Evolutionary conservation across 1,140 invertebrate genomes (phyloP).

Genomic region (Adelges cooleyi): DNA sequence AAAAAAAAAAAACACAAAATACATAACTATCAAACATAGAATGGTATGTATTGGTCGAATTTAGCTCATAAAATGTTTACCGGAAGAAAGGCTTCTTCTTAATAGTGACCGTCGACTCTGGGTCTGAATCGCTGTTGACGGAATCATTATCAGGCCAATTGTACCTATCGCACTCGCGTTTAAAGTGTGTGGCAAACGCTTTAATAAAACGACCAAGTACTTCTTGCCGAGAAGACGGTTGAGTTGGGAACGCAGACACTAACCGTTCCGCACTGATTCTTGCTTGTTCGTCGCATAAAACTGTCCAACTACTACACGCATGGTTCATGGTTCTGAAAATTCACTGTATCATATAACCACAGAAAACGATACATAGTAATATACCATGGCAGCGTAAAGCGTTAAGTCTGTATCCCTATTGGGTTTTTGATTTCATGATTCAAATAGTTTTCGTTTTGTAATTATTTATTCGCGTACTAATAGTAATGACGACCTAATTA

Average conservation of each 20-base stretch:
- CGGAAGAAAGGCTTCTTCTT: conserved; percentile 59
- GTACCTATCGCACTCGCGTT: conserved; percentile 54
- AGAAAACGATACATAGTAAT: no score
- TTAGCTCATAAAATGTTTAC: conserved; percentile 51
- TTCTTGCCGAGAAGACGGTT: conserved; percentile 52
- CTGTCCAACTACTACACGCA: conserved; percentile 46
- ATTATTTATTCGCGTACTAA: no score
- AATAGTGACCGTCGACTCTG: conserved; percentile 38
- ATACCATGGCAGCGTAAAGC: no score
- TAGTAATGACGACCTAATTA: no score
- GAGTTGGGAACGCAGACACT: conserved; percentile 62
- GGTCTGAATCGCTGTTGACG: conserved; percentile 31
- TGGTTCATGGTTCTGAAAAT: not conserved
- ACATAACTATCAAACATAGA: conserved; percentile 49
- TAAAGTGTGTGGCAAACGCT: conserved; percentile 68
- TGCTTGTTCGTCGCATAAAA: conserved; percentile 83
- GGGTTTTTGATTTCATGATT: no score
- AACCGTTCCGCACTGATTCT: conserved; percentile 70
- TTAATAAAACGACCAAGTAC: conserved; percentile 70
- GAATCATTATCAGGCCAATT: conserved; percentile 31
- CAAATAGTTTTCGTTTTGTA: no score
- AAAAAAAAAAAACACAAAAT: conserved; percentile 30
- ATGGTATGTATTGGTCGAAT: conserved; percentile 37
- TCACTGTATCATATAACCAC: not conserved
- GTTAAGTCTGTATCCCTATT: no score